phyloP scores from a whole-genome alignment of 2,797 vertebrate species.

The Bucorvus abyssinicus region DNA sequence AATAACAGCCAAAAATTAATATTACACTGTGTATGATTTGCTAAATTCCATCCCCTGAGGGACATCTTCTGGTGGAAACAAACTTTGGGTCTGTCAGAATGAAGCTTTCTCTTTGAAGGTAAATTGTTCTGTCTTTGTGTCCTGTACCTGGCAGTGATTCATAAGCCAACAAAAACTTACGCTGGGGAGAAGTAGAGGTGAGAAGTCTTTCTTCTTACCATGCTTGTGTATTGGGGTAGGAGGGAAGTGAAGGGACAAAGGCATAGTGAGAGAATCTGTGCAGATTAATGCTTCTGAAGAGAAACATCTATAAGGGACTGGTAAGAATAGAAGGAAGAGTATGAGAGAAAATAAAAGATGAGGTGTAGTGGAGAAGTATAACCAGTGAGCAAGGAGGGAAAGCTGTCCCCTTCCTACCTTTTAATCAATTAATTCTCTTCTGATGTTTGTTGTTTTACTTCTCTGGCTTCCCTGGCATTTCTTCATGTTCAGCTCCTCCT shows the following conservation, averaged over 20 bases:
- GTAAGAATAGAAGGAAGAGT: not conserved
- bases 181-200: not conserved
- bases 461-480: not conserved
- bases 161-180: not conserved
- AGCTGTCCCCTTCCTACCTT: not conserved
- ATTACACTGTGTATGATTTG: constrained; percentile 14
- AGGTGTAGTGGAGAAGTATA: not conserved
- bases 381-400: not conserved
- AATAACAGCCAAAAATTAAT: constrained; percentile 44
- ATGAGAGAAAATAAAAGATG: not conserved
- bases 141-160: not conserved
- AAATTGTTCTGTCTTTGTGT: constrained; percentile 17
- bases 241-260: not conserved
- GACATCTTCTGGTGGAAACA: constrained; percentile 19
- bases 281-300: not conserved
- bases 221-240: not conserved
- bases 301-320: not conserved
- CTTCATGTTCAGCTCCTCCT: not conserved
- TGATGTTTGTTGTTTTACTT: not conserved
- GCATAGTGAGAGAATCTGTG: not conserved
- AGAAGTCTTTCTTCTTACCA: not conserved
- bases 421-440: not conserved
- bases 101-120: not conserved
- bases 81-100: constrained; percentile 37
- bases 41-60: constrained; percentile 31